These are phyloP conservation scores for Aromia moschata DNA, from an alignment of 2,888 invertebrate species.

Conservation along the genomic window DNA sequence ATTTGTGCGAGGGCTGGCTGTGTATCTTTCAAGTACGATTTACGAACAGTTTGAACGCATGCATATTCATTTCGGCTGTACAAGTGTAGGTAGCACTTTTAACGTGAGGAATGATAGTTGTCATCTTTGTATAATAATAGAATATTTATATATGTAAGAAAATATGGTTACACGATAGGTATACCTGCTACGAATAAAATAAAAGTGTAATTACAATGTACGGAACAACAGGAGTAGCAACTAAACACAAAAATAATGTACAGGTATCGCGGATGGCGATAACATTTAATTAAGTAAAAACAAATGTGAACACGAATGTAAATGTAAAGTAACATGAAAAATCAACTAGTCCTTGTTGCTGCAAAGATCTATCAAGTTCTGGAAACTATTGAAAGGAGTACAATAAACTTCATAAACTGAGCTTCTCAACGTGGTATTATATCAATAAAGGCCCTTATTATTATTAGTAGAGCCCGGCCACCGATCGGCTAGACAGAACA, in stretches of 20 bases:
- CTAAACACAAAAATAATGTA: slow-evolving; percentile 5
- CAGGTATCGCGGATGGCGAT: not conserved
- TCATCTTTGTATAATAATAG: slow-evolving; percentile 8
- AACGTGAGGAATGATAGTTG: slow-evolving; percentile 12
- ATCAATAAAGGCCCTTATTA: too few relatives aligned
- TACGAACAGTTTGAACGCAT: slow-evolving; percentile 26
- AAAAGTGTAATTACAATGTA: slow-evolving; percentile 7
- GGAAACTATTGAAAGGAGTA: too few relatives aligned
- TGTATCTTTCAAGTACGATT: slow-evolving; percentile 31
- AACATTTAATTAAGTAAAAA: too few relatives aligned
- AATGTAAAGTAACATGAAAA: too few relatives aligned
- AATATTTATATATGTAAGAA: slow-evolving; percentile 26
- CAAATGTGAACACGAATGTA: too few relatives aligned
- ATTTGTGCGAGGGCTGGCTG: slow-evolving; percentile 46
- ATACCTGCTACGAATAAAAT: slow-evolving; percentile 8
- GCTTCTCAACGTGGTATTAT: too few relatives aligned
- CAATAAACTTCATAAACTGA: too few relatives aligned
- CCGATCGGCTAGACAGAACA: too few relatives aligned
- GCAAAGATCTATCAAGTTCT: too few relatives aligned
- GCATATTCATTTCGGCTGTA: slow-evolving; percentile 45
- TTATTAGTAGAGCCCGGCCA: too few relatives aligned
- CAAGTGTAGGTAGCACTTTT: slow-evolving; percentile 43
- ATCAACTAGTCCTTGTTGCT: too few relatives aligned
- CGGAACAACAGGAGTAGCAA: slow-evolving; percentile 18
- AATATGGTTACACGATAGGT: slow-evolving; percentile 40